These are phyloP conservation scores for Synodontis membranacea DNA, from an alignment of 2,113 vertebrate species.

Conservation along the genomic window DNA sequence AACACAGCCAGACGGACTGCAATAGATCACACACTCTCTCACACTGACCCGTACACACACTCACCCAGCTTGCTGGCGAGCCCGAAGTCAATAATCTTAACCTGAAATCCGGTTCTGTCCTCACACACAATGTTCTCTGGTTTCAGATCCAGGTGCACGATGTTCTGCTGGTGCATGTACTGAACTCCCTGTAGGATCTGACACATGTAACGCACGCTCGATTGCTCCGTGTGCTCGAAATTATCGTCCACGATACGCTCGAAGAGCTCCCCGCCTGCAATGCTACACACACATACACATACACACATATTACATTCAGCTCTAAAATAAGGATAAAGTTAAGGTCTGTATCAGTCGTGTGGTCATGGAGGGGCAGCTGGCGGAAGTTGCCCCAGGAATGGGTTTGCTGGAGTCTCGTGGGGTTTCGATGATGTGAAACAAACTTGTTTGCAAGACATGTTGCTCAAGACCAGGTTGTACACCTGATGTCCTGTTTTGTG, in stretches of 20 bases:
- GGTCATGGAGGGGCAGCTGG: neutral
- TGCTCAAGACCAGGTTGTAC: neutral
- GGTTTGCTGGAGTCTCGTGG: neutral
- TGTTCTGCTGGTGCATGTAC: slow-evolving; percentile 88
- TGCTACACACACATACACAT: slow-evolving; percentile 67
- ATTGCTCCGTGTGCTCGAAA: slow-evolving; percentile 84
- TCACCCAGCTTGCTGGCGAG: slow-evolving; percentile 84
- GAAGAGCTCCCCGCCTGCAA: slow-evolving; percentile 92
- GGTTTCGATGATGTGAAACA: neutral
- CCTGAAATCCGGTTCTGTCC: slow-evolving; percentile 80
- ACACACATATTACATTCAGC: neutral
- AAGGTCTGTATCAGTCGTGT: neutral
- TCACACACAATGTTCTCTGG: slow-evolving; percentile 96
- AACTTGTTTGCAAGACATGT: neutral
- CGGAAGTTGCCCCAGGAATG: neutral
- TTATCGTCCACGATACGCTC: slow-evolving; percentile 92
- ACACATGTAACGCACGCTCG: slow-evolving; percentile 83
- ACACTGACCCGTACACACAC: slow-evolving; percentile 28
- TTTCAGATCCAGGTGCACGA: slow-evolving; percentile 93
- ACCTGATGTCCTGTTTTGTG: no score
- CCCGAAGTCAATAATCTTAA: slow-evolving; percentile 98
- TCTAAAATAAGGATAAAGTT: neutral
- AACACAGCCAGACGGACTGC: neutral
- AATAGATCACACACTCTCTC: neutral
- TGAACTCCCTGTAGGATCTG: slow-evolving; percentile 90